Conservation (phyloP, 1,140 invertebrate genomes). For the Octopus sinensis region DNA sequence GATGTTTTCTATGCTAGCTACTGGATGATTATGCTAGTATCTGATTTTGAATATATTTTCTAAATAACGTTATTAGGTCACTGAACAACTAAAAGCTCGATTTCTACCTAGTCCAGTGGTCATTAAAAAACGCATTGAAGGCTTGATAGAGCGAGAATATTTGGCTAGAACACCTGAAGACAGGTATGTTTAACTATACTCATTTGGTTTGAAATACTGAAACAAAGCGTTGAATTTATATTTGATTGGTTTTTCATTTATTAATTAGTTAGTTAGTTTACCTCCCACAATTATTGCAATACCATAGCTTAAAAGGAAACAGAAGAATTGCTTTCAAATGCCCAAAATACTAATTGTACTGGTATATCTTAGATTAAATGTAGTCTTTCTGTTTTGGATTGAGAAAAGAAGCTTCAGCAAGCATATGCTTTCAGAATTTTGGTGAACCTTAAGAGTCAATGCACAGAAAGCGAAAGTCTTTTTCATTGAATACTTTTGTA, state of each 20-base stretch:
- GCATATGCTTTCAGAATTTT: too few relatives aligned
- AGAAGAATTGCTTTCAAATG: neutral
- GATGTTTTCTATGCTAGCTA: too few relatives aligned
- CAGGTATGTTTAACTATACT: constrained; percentile 62
- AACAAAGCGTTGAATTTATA: neutral
- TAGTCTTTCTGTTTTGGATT: too few relatives aligned
- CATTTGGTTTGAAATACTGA: neutral
- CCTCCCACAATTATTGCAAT: neutral
- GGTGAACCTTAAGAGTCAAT: too few relatives aligned
- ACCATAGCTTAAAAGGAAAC: neutral
- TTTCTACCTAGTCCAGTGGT: constrained; percentile 96
- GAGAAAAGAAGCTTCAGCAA: too few relatives aligned
- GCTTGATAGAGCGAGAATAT: constrained; percentile 98
- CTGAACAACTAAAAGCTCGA: constrained; percentile 90
- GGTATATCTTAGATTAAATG: neutral
- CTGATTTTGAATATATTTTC: too few relatives aligned
- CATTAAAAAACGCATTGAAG: constrained; percentile 99
- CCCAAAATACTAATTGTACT: neutral
- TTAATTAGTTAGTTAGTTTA: neutral
- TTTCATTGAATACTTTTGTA: too few relatives aligned
- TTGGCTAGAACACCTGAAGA: constrained; percentile 93
- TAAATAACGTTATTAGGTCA: constrained; percentile 64
- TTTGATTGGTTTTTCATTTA: neutral
- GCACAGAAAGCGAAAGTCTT: too few relatives aligned
- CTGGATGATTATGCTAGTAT: too few relatives aligned